Evolutionary conservation across 2,888 invertebrate genomes (phyloP), one percentile per base, ranked within the genome.

Genomic region (Sabatieria punctata): DNA sequence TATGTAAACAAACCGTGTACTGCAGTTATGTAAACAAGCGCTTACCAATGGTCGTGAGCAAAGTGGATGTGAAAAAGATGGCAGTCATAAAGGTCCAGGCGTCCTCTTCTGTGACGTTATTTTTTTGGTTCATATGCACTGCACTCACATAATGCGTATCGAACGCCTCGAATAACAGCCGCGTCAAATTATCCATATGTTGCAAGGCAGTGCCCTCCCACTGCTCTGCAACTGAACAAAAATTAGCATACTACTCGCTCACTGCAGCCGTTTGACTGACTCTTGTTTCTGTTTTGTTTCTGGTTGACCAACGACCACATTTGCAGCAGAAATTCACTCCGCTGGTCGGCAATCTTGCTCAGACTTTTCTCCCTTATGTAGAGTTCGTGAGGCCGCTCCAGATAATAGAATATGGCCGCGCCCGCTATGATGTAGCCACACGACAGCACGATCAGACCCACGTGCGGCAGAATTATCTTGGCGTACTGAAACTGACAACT

Each of bases 161-260:
- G 47, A 63, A 63, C 4, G 63, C 63, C 22, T 61, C 60, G 52
- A 64, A 63, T 4, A 63, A 54, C 6, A 58, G 49, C n/a, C 55
- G 39, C 2, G 63, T 60, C 18, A 61, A 54, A 43, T 60, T 58
- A 44, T 63, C 60, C 26, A 63, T 55, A 46, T 60, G 55, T n/a
- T 54, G 54, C 8, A 48, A 45, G 1, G 62, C 63, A 18, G 53
- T 2, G 8, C 21, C 18, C 26, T 55, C 49, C 21, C 52, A 36
- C 21, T 51, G 44, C 13, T 53, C 55, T 51, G 37, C n/a, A n/a
- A n/a, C n/a, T n/a, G n/a, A n/a, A n/a, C n/a, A n/a, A n/a, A n/a
- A n/a, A n/a, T n/a, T n/a, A n/a, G n/a, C n/a, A n/a, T n/a, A n/a
- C n/a, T n/a, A n/a, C n/a, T n/a, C n/a, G n/a, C n/a, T n/a, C n/a